Evolutionary conservation across 2,888 invertebrate genomes (phyloP).

Genomic region (Aporophyla lueneburgensis): DNA sequence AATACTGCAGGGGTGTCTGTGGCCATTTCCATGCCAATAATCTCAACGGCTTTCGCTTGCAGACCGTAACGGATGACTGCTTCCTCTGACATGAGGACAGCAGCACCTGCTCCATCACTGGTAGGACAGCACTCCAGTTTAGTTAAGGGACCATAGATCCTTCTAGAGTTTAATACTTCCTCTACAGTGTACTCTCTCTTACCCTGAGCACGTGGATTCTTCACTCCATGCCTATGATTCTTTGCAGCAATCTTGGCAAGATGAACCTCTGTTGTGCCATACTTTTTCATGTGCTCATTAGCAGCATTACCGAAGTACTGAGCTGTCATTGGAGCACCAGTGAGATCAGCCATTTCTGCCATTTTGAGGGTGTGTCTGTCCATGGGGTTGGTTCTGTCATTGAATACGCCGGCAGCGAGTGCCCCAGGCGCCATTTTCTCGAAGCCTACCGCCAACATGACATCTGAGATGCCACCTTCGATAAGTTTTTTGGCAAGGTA

Average conservation of each 20-base stretch:
- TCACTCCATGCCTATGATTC: conserved; percentile 98
- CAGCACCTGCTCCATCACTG: conserved; percentile 99
- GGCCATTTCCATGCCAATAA: conserved; percentile 98
- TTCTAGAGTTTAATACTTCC: conserved; percentile 96
- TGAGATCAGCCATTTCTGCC: conserved; percentile 95
- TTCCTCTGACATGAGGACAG: conserved; percentile 96
- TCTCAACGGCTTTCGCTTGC: conserved; percentile 96
- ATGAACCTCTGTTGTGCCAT: conserved; percentile 97
- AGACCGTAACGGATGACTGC: conserved; percentile 96
- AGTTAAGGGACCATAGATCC: conserved; percentile 97
- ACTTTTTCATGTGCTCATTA: conserved; percentile 98
- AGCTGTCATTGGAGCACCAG: conserved; percentile 96
- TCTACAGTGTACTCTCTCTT: conserved; percentile 97
- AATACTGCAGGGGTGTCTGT: conserved; percentile 97
- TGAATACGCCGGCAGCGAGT: conserved; percentile 93
- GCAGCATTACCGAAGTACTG: conserved; percentile 99
- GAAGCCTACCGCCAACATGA: conserved; percentile 98
- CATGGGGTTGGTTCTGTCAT: conserved; percentile 97
- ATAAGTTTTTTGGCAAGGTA: conserved; percentile 97
- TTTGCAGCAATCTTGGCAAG: conserved; percentile 99
- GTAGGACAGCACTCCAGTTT: conserved; percentile 99
- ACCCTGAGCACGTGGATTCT: conserved; percentile 99
- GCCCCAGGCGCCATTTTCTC: conserved; percentile 99
- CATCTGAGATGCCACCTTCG: conserved; percentile 96
- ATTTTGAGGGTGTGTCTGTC: conserved; percentile 97